phyloP scores from a whole-genome alignment of 1,140 invertebrate species.

The Hypsibius dujardini region DNA sequence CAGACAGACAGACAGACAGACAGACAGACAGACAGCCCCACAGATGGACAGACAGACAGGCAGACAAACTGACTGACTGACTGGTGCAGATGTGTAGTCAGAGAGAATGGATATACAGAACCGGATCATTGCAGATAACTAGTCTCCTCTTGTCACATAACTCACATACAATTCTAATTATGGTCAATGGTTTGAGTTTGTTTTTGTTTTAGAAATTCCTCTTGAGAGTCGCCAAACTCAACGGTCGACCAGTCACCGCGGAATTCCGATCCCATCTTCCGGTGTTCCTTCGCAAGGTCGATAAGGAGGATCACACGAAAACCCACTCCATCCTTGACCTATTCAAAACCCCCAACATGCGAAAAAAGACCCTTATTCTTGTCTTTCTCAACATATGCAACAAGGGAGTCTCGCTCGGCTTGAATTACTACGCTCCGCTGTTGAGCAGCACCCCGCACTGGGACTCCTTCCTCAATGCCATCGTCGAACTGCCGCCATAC shows the following conservation, averaged over 20 bases:
- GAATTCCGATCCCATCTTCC: neutral
- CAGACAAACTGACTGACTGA: neutral
- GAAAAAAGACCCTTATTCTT: constrained; percentile 51
- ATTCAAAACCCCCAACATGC: constrained; percentile 65
- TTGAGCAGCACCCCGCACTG: constrained; percentile 24
- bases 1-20: too few species aligned
- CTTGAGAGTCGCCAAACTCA: neutral
- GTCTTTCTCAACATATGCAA: constrained; percentile 35
- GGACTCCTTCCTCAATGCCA: constrained; percentile 24
- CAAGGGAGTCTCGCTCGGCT: constrained; percentile 24
- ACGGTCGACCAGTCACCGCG: neutral
- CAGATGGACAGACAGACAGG: neutral
- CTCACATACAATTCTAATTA: too few species aligned
- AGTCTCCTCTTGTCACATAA: too few species aligned
- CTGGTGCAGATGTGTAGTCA: neutral
- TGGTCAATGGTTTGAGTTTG: too few species aligned
- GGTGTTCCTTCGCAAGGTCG: neutral
- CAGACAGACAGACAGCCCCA: too few species aligned
- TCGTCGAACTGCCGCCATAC: constrained; percentile 24
- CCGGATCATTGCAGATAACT: too few species aligned
- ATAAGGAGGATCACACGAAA: neutral
- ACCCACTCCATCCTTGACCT: constrained; percentile 46
- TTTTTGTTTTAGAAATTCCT: too few species aligned
- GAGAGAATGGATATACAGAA: constrained; percentile 4
- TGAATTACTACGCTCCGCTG: constrained; percentile 25